Evolutionary conservation across 2,888 invertebrate genomes (phyloP), one percentile per base, ranked within the genome.

Genomic region (Laspeyria flexula): DNA sequence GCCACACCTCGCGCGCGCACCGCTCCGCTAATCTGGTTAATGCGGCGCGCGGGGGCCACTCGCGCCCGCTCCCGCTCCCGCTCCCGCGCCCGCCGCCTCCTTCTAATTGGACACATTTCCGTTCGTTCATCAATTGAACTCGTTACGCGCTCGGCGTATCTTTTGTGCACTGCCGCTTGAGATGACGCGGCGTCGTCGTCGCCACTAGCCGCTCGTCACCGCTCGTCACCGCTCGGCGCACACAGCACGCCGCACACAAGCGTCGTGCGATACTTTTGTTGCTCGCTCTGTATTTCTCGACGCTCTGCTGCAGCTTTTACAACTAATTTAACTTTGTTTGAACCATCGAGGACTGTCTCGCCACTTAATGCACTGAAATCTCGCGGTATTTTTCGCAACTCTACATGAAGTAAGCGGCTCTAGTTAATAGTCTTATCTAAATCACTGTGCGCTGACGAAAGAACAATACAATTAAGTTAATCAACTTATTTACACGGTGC

Each of bases 71-170:
- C 71, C 73, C 77, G 81, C 75, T 61, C 71, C 73, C 77, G 81
- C 75, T 61, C 71, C 80, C 84, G 79, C 76, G 63, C 65, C 80
- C 79, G 85, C 88, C 88, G 86, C 89, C 89, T 87, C 83, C 88
- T 89, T 86, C 89, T 91, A 90, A 91, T 91, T 91, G 91, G 90
- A 88, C 90, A 89, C 89, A 90, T 91, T 91, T 91, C 90, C 91
- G 90, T 89, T 88, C 81, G 79, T 88, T 89, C 90, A 83, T 90
- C 90, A 90, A 90, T 91, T 90, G 90, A 87, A 87, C 90, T 91
- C 88, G 90, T 91, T 91, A 89, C 83, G 85, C 77, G 77, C 79
- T 78, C 78, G 83, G 83, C 78, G 82, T 85, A 84, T 88, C 88
- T 89, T 84, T 85, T 86, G 87, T 85, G 79, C 70, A 69, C 59